Evolutionary conservation across 1,140 invertebrate species (phyloP).

Genomic region (Pomacea maculata): DNA sequence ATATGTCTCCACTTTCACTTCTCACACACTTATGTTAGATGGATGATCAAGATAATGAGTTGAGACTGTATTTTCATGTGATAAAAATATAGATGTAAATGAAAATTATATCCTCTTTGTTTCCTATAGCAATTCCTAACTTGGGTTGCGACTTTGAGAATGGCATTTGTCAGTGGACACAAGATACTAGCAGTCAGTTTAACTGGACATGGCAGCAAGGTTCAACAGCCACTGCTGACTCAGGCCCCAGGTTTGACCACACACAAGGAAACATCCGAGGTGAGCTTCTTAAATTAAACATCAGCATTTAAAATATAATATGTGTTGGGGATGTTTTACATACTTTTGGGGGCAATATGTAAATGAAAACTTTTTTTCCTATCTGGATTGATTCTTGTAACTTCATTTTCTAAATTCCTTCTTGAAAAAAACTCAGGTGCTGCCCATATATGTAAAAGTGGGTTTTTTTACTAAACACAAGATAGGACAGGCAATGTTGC

Average conservation of each 20-base stretch:
- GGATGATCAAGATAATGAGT: not conserved
- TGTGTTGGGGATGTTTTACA: not conserved
- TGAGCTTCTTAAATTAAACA: not conserved
- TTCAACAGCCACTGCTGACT: constrained; percentile 38
- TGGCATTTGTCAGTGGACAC: constrained; percentile 49
- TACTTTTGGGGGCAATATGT: not conserved
- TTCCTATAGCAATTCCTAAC: not conserved
- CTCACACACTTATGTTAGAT: not conserved
- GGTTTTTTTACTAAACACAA: too few species aligned
- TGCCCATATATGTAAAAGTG: too few species aligned
- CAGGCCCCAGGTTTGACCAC: constrained; percentile 51
- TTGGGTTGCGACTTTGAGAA: constrained; percentile 52
- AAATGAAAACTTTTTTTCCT: not conserved
- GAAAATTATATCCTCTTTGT: not conserved
- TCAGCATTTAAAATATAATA: too few species aligned
- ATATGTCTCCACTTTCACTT: not conserved
- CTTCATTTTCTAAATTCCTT: too few species aligned
- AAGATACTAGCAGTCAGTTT: constrained; percentile 47
- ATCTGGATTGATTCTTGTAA: not conserved
- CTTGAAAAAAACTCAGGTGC: too few species aligned
- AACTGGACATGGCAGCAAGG: constrained; percentile 62
- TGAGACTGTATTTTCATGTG: not conserved
- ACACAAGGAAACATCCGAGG: constrained; percentile 36
- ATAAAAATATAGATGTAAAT: not conserved
- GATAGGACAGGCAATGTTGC: too few species aligned